These are phyloP conservation scores for Mus spretus DNA, from an alignment of 2,797 vertebrate genomes.

Conservation along the genomic window DNA sequence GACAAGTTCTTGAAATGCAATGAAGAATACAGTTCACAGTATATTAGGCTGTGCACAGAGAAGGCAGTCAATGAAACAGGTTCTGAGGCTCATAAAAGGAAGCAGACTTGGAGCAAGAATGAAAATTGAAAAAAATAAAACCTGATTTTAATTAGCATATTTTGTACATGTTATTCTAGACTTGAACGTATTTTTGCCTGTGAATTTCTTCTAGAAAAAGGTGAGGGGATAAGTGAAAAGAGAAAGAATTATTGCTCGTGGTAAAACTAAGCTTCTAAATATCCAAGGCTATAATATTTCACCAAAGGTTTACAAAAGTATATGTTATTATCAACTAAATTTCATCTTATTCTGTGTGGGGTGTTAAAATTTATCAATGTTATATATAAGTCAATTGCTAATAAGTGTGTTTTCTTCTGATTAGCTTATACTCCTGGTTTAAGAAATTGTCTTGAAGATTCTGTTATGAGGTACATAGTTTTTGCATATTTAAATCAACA, in stretches of 20 bases:
- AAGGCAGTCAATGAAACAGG: not conserved
- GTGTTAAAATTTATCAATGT: not conserved
- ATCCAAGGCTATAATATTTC: not conserved
- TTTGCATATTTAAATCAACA: not conserved
- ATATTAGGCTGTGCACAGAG: not conserved
- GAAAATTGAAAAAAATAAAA: not conserved
- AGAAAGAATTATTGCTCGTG: not conserved
- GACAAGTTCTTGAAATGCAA: not conserved
- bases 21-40: not conserved
- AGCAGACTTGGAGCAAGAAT: not conserved
- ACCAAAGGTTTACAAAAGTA: not conserved
- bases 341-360: not conserved
- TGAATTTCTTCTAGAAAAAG: not conserved
- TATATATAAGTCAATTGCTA: not conserved
- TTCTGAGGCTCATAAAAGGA: not conserved
- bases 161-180: not conserved
- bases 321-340: not conserved
- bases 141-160: not conserved
- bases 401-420: not conserved
- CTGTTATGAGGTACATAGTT: not conserved
- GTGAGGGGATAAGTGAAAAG: not conserved
- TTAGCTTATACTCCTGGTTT: conserved; percentile 59
- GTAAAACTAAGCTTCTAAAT: conserved; percentile 3
- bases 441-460: conserved; percentile 1
- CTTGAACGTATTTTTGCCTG: not conserved